Conservation (phyloP, 2,797 vertebrate species). For the Pteropus rufus region DNA sequence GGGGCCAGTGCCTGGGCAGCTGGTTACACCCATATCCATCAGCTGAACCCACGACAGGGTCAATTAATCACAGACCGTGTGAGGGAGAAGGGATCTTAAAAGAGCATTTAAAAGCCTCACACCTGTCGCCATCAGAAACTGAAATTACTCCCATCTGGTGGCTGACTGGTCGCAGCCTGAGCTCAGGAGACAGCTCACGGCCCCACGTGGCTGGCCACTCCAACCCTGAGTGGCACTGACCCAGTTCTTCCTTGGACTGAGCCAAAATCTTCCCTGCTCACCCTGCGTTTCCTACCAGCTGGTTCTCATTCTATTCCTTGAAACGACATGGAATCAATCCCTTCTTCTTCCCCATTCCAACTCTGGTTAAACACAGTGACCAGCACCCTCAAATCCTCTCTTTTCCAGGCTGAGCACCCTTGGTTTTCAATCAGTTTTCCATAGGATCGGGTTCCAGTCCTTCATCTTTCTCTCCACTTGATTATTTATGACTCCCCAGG, state of each 20-base stretch:
- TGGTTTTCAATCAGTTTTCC: neutral
- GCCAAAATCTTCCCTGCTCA: neutral
- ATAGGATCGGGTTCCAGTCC: neutral
- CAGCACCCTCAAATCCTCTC: neutral
- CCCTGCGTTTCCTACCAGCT: neutral
- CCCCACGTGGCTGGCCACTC: accelerated
- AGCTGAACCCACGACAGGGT: neutral
- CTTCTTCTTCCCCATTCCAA: neutral
- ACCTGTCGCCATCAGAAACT: neutral
- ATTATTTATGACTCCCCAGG: neutral
- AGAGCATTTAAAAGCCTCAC: neutral
- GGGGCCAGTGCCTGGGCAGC: neutral
- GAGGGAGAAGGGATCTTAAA: neutral
- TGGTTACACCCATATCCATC: neutral
- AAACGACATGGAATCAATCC: neutral
- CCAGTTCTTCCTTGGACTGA: neutral
- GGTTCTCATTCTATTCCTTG: neutral
- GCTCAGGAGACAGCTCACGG: neutral
- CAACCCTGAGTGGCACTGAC: neutral
- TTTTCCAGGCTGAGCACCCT: neutral
- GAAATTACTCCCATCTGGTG: neutral
- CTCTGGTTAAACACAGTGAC: neutral
- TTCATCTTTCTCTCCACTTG: neutral
- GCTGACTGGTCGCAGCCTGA: neutral
- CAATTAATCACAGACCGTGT: neutral